A percentile compares a stretch with the other conserved stretches of the same genome.
phyloP scores from a whole-genome alignment of 2,888 invertebrate species.

The Xanthia togata region DNA sequence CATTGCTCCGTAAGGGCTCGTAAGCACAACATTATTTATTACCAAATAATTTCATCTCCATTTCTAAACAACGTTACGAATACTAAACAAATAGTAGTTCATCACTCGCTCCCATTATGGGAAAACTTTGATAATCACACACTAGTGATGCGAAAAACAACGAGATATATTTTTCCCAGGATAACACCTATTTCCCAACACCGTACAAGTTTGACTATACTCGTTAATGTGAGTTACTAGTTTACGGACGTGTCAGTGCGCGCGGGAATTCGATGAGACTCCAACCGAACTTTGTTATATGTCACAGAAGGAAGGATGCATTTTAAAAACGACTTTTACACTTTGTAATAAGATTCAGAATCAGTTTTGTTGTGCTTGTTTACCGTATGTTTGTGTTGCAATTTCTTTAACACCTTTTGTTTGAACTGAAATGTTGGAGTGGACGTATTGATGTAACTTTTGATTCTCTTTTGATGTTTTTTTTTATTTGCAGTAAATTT shows the following conservation, averaged over 20 bases:
- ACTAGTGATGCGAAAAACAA: slow-evolving; percentile 61
- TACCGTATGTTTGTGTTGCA: slow-evolving; percentile 49
- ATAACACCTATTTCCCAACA: slow-evolving; percentile 48
- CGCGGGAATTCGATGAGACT: slow-evolving; percentile 65
- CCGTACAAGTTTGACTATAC: slow-evolving; percentile 64
- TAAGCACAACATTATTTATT: slow-evolving; percentile 45
- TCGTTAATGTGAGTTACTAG: slow-evolving; percentile 72
- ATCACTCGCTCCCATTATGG: slow-evolving; percentile 44
- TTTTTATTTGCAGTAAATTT: not conserved
- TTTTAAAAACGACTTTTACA: slow-evolving; percentile 54
- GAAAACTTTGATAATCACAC: slow-evolving; percentile 59
- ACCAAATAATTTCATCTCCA: slow-evolving; percentile 30
- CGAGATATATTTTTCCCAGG: slow-evolving; percentile 61
- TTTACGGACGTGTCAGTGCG: slow-evolving; percentile 64
- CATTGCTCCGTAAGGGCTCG: slow-evolving; percentile 38
- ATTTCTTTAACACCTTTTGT: slow-evolving; percentile 60
- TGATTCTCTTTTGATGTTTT: not conserved
- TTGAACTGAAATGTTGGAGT: slow-evolving; percentile 13
- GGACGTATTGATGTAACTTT: slow-evolving; percentile 4
- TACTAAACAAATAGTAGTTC: not conserved
- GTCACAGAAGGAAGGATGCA: slow-evolving; percentile 43
- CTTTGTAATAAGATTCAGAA: slow-evolving; percentile 51
- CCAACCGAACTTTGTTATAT: slow-evolving; percentile 57
- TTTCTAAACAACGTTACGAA: slow-evolving; percentile 42
- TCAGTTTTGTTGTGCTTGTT: slow-evolving; percentile 44